Conservation (phyloP, 2,888 invertebrate genomes). For the Metallyticus violacea region DNA sequence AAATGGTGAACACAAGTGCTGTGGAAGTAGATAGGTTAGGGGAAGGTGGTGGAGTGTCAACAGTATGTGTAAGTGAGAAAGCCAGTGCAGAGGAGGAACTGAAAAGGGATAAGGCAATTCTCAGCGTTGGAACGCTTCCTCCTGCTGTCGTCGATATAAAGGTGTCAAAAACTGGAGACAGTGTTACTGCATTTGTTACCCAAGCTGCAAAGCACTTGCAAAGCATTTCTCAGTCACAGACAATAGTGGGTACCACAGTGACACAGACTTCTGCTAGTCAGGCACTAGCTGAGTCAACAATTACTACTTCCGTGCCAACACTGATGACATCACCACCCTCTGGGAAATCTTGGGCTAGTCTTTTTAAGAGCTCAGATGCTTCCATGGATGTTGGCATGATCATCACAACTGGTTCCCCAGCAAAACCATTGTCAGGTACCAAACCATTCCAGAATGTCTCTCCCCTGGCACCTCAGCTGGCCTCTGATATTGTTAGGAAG, state of each 20-base stretch:
- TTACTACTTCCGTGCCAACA: slow-evolving; percentile 27
- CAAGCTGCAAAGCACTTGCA: neutral
- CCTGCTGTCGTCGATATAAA: neutral
- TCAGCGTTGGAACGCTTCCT: neutral
- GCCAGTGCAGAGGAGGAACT: neutral
- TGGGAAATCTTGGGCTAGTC: slow-evolving; percentile 46
- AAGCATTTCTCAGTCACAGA: neutral
- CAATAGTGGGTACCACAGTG: neutral
- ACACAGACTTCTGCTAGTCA: too few species aligned
- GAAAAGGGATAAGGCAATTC: neutral
- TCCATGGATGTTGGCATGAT: neutral
- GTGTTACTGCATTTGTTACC: neutral
- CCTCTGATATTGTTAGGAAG: neutral
- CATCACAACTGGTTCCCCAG: neutral
- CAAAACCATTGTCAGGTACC: slow-evolving; percentile 8
- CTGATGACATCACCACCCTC: slow-evolving; percentile 39
- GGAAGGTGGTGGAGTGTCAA: neutral
- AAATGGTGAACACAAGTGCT: neutral
- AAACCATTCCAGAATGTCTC: slow-evolving; percentile 21
- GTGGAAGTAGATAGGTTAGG: neutral
- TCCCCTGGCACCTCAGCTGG: neutral
- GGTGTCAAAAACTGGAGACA: neutral
- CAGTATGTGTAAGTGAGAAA: neutral
- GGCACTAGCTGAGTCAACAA: neutral
- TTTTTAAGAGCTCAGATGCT: slow-evolving; percentile 39